Conservation (phyloP, 2,797 vertebrate species). For the Okamejei kenojei region DNA sequence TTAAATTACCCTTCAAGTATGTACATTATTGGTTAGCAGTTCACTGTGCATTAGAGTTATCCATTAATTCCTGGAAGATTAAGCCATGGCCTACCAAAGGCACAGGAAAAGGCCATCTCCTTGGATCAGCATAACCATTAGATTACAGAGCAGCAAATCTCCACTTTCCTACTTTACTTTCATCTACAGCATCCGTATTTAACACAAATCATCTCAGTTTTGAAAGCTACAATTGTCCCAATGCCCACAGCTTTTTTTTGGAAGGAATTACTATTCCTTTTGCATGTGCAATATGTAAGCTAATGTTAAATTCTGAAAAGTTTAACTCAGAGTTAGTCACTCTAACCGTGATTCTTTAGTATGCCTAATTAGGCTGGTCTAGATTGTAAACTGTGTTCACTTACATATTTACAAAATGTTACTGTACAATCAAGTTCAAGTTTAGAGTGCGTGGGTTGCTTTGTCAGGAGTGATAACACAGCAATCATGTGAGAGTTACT, state of each 20-base stretch:
- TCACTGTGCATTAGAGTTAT: not conserved
- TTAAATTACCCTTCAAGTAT: no score
- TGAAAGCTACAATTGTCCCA: not conserved
- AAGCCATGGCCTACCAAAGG: not conserved
- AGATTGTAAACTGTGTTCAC: not conserved
- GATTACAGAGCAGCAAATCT: not conserved
- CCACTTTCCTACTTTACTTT: not conserved
- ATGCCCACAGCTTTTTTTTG: not conserved
- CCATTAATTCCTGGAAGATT: not conserved
- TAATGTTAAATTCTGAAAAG: not conserved
- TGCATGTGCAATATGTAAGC: not conserved
- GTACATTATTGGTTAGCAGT: not conserved
- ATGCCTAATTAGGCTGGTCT: not conserved
- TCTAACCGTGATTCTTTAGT: not conserved
- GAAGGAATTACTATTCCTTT: not conserved
- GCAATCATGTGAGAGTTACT: not conserved
- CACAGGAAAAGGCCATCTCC: not conserved
- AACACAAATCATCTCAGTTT: not conserved
- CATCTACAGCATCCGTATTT: not conserved
- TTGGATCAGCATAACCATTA: not conserved
- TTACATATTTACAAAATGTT: not conserved
- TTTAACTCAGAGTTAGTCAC: not conserved
- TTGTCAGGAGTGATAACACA: not conserved
- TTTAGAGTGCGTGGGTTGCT: not conserved
- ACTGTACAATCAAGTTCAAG: not conserved